Evolutionary conservation across 2,797 vertebrate genomes (phyloP).

Genomic region (Aselliscus stoliczkanus): DNA sequence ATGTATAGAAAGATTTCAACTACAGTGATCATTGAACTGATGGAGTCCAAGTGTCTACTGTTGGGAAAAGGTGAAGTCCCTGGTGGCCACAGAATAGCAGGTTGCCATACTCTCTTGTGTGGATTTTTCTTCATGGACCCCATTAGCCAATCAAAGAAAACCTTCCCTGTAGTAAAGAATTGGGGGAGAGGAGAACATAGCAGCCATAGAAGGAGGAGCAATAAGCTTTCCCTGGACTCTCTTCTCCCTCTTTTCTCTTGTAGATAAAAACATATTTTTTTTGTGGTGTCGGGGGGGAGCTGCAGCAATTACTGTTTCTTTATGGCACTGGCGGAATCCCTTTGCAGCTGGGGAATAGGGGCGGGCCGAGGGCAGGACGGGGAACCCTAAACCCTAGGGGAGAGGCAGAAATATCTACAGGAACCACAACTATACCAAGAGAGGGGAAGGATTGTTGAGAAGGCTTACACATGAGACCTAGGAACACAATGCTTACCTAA

Average conservation of each 20-base stretch:
- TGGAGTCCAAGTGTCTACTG: background rate
- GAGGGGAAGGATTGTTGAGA: background rate
- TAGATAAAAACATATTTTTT: background rate
- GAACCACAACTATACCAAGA: background rate
- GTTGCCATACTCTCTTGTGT: background rate
- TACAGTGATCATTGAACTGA: background rate
- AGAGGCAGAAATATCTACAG: background rate
- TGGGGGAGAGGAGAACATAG: background rate
- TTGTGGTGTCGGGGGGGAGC: no score
- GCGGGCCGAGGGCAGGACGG: accelerated
- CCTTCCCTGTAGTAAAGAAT: background rate
- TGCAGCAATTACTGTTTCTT: background rate
- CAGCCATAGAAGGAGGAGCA: background rate
- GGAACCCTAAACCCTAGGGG: background rate
- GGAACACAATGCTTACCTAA: background rate
- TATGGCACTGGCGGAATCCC: background rate
- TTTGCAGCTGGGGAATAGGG: background rate
- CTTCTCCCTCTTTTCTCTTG: background rate
- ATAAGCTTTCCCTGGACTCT: background rate
- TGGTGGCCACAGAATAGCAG: background rate
- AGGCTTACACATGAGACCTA: background rate
- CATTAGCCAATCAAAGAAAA: background rate
- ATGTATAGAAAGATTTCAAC: background rate
- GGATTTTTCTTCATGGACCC: background rate
- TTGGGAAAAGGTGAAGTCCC: background rate